phyloP scores from a whole-genome alignment of 2,888 invertebrate species.

The Mimas tiliae region DNA sequence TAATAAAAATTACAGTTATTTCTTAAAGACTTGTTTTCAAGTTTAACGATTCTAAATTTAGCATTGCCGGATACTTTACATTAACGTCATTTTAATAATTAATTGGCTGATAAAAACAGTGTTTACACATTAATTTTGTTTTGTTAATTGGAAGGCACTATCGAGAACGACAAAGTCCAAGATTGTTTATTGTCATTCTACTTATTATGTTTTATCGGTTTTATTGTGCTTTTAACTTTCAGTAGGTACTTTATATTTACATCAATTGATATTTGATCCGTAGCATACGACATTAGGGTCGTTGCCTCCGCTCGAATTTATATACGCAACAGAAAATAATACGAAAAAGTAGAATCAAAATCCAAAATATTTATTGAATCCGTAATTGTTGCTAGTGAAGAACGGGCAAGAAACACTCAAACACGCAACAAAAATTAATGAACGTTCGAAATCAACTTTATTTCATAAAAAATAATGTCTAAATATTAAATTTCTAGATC shows the following conservation, averaged over 20 bases:
- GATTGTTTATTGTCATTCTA: slow-evolving; percentile 37
- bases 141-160: slow-evolving; percentile 52
- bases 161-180: slow-evolving; percentile 57
- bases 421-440: too few relatives aligned
- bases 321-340: too few relatives aligned
- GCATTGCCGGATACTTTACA: slow-evolving; percentile 34
- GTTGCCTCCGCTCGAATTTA: too few relatives aligned
- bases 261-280: not conserved
- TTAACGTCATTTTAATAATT: slow-evolving; percentile 37
- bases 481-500: too few relatives aligned
- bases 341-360: too few relatives aligned
- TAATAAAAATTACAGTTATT: not conserved
- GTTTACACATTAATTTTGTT: slow-evolving; percentile 44
- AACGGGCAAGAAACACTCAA: too few relatives aligned
- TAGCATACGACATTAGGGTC: not conserved
- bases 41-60: slow-evolving; percentile 30
- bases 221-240: slow-evolving; percentile 14
- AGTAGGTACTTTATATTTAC: slow-evolving; percentile 15
- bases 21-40: not conserved
- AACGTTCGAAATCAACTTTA: too few relatives aligned
- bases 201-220: slow-evolving; percentile 21
- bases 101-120: slow-evolving; percentile 37
- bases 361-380: too few relatives aligned
- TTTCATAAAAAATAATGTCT: too few relatives aligned
- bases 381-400: too few relatives aligned